Evolutionary conservation across 2,797 vertebrate genomes (phyloP), one percentile per base, ranked within the genome.

Genomic region (Peromyscus nudipes): DNA sequence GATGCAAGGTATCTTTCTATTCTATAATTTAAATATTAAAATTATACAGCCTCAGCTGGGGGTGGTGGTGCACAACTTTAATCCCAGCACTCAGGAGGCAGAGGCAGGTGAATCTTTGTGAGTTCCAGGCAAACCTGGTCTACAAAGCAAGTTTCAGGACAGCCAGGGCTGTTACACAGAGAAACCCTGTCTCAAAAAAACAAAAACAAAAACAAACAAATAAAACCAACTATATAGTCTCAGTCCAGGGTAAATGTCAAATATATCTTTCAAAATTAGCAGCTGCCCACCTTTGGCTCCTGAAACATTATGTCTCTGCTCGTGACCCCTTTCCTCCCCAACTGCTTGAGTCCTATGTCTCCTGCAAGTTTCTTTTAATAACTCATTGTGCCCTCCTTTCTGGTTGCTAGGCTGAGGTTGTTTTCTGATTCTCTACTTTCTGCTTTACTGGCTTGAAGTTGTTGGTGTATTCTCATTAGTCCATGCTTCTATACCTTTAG

Each of bases 231-330:
- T 52, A 52, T 52, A 52, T 14, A 52, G 49, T 12, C 34, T 94
- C 6, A 0, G 46, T 75, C 65, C 55, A 82, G 40, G 16, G 10
- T 85, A 6, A 96, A 1, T 19, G 67, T 85, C 40, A 67, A 84
- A 88, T 29, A 82, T 19, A 52, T 10, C 27, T 92, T 94, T 34
- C 31, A 94, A 97, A 94, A 86, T 77, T 25, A 76, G n/a, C 13
- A 31, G 3, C 29, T 69, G 67, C 25, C 46, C 4, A 19, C 6
- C 37, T 23, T 23, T 79, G n/a, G 60, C 6, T 69, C 6, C 49
- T 19, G 55, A 25, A 16, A 13, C 23, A 25, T 37, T 75, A 86
- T 34, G 11, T 27, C 16, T 13, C n/a, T 37, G 31, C 29, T 91
- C 7, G 11, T 52, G 23, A 23, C 43, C 52, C n/a, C n/a, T 43